These are phyloP conservation scores for Craterocephalus amniculus DNA, from an alignment of 2,797 vertebrate genomes.

Conservation along the genomic window DNA sequence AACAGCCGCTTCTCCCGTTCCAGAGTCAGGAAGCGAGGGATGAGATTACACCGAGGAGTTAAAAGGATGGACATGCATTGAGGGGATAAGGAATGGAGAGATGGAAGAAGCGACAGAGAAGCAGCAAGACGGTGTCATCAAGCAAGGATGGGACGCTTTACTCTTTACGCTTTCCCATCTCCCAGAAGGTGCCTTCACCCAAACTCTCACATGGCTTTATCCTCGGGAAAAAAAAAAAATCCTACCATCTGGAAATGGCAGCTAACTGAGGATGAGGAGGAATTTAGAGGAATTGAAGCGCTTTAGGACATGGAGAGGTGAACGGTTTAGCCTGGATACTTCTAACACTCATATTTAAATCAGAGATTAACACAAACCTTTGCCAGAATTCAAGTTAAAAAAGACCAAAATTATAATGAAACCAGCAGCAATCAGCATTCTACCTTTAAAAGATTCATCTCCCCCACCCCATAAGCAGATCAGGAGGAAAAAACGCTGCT, in stretches of 20 bases:
- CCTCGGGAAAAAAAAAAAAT: slow-evolving; percentile 52
- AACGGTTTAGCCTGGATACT: slow-evolving; percentile 34
- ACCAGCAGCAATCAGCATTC: slow-evolving; percentile 19
- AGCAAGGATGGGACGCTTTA: slow-evolving; percentile 32
- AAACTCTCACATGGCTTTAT: slow-evolving; percentile 67
- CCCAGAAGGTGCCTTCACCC: slow-evolving; percentile 47
- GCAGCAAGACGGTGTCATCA: slow-evolving; percentile 49
- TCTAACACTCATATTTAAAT: slow-evolving; percentile 20
- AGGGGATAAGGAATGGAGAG: slow-evolving; percentile 48
- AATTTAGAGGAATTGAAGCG: slow-evolving; percentile 59
- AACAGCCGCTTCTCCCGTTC: slow-evolving; percentile 40
- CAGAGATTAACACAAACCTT: slow-evolving; percentile 18
- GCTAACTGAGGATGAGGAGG: slow-evolving; percentile 57
- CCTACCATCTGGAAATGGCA: slow-evolving; percentile 57
- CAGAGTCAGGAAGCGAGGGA: slow-evolving; percentile 53
- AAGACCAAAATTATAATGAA: slow-evolving; percentile 26
- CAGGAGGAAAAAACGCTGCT: slow-evolving; percentile 18
- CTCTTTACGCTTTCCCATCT: slow-evolving; percentile 18
- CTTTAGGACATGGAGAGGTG: slow-evolving; percentile 46
- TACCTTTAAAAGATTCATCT: slow-evolving; percentile 31
- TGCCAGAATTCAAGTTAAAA: slow-evolving; percentile 20
- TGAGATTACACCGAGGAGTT: slow-evolving; percentile 58
- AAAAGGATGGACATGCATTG: slow-evolving; percentile 59
- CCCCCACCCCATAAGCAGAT: slow-evolving; percentile 29
- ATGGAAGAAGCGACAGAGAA: slow-evolving; percentile 21